A percentile compares a stretch with the other conserved stretches of the same genome.
Conservation (phyloP, 2,888 invertebrate genomes). For the Aspidiotus destructor region DNA sequence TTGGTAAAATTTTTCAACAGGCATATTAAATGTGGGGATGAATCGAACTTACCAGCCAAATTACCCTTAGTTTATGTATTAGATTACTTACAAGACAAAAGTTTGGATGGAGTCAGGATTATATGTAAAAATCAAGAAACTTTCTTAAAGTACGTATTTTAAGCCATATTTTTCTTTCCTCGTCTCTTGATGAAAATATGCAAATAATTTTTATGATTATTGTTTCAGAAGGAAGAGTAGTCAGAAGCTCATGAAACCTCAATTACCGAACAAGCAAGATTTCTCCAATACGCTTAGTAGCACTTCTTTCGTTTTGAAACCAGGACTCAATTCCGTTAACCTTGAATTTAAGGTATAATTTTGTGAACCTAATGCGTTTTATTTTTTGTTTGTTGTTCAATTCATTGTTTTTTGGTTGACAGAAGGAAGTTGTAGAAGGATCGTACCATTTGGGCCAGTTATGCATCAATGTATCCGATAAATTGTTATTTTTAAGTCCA, state of each 20-base stretch:
- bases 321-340: conserved; percentile 44
- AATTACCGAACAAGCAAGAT: conserved; percentile 54
- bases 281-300: conserved; percentile 51
- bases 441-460: conserved; percentile 62
- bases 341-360: conserved; percentile 42
- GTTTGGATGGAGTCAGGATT: conserved; percentile 62
- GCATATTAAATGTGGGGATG: conserved; percentile 3
- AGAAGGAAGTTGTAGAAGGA: conserved; percentile 54
- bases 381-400: conserved; percentile 6
- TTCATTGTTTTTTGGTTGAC: conserved; percentile 4
- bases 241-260: conserved; percentile 49
- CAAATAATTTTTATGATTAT: conserved; percentile 15
- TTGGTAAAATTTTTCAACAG: neutral
- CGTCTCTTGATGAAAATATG: neutral
- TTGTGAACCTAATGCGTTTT: conserved; percentile 6
- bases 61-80: conserved; percentile 54
- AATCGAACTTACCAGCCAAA: neutral
- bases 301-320: conserved; percentile 41
- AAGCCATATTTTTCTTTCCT: neutral
- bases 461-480: conserved; percentile 53
- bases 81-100: conserved; percentile 73
- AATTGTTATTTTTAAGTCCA: conserved; percentile 53
- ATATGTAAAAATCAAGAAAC: conserved; percentile 54
- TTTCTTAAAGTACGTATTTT: conserved; percentile 40
- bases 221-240: conserved; percentile 42